Evolutionary conservation across 1,140 invertebrate genomes (phyloP).

Genomic region (Drosophila pectinifera): DNA sequence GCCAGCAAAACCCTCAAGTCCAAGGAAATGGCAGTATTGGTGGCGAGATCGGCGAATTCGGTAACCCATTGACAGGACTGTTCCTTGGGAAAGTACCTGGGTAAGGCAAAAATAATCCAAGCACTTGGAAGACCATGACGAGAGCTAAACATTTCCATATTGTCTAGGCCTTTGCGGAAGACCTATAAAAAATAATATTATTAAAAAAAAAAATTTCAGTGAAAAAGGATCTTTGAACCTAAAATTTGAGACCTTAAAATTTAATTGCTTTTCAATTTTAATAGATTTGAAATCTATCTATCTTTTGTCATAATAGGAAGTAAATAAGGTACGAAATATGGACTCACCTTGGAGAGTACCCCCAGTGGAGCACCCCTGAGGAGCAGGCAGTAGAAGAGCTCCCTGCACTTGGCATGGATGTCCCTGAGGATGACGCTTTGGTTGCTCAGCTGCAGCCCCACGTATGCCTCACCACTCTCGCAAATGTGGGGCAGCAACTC

Average conservation of each 20-base stretch:
- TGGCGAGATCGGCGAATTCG: slow-evolving; percentile 86
- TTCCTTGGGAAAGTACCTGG: slow-evolving; percentile 87
- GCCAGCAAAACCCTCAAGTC: slow-evolving; percentile 89
- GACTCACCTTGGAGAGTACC: slow-evolving; percentile 88
- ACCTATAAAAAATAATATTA: slow-evolving; percentile 79
- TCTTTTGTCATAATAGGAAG: no score
- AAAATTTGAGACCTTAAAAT: no score
- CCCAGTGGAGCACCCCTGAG: slow-evolving; percentile 90
- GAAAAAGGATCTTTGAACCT: no score
- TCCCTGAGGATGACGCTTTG: slow-evolving; percentile 89
- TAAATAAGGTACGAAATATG: not conserved
- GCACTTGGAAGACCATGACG: slow-evolving; percentile 86
- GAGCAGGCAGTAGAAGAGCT: slow-evolving; percentile 89
- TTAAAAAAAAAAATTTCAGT: not conserved
- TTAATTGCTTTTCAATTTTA: no score
- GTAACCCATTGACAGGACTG: slow-evolving; percentile 85
- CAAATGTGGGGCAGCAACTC: slow-evolving; percentile 89
- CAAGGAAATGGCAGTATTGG: slow-evolving; percentile 87
- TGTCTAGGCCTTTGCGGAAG: slow-evolving; percentile 87
- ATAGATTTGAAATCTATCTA: no score
- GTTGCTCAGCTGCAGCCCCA: slow-evolving; percentile 86
- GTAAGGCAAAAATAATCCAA: slow-evolving; percentile 89
- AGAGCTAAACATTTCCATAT: slow-evolving; percentile 86
- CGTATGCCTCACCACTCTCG: slow-evolving; percentile 86
- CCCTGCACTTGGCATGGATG: slow-evolving; percentile 92